Evolutionary conservation across 2,797 vertebrate species (phyloP).

Genomic region (Callimico goeldii): DNA sequence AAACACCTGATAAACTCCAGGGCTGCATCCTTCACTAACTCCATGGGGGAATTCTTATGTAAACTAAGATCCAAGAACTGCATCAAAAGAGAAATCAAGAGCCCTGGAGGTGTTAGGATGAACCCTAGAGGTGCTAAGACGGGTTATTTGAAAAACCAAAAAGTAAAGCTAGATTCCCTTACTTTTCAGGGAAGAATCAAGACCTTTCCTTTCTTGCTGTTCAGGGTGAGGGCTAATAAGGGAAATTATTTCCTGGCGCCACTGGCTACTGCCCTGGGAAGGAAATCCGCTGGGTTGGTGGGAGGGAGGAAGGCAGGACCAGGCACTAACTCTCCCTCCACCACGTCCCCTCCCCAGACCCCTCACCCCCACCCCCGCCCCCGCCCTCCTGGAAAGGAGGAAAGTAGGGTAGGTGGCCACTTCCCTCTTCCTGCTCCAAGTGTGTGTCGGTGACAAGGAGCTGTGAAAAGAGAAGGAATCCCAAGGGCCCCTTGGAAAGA

Average conservation of each 20-base stretch:
- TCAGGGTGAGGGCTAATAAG: not conserved
- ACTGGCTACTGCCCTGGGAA: not conserved
- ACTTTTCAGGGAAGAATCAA: not conserved
- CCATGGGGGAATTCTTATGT: not conserved
- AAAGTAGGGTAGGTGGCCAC: not conserved
- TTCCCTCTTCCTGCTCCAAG: not conserved
- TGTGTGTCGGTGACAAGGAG: not conserved
- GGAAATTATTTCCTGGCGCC: not conserved
- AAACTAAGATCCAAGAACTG: not conserved
- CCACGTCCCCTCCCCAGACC: not conserved
- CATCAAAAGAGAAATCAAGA: not conserved
- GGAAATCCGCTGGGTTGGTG: not conserved
- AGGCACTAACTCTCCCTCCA: not conserved
- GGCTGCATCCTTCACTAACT: not conserved
- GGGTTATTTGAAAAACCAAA: not conserved
- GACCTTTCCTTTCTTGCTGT: not conserved
- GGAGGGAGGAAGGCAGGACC: not conserved
- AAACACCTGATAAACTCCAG: not conserved
- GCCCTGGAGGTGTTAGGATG: not conserved
- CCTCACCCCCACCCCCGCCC: not conserved
- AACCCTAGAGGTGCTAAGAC: not conserved
- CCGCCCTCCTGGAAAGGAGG: not conserved
- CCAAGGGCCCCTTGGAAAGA: not conserved
- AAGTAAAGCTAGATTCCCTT: not conserved
- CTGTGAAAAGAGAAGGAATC: not conserved